Evolutionary conservation across 35 echinoderm and acorn worm species (phyloP), one percentile per base, ranked within the genome.

Genomic region (Diadema setosum): DNA sequence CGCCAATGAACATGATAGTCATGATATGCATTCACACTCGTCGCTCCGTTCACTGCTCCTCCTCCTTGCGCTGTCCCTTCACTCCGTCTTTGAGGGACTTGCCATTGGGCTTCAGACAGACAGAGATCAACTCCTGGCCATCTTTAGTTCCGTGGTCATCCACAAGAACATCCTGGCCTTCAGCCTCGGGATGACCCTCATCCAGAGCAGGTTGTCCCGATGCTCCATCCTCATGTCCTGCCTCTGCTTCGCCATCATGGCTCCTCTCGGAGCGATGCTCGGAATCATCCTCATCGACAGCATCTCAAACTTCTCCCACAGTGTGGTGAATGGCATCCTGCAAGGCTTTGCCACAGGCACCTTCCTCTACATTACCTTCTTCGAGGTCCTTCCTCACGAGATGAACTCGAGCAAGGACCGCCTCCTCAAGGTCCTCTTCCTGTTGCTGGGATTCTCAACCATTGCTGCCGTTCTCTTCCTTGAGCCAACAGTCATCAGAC

Each of bases 291-390:
- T 93, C 5, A 81, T 55, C 0, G 45, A 85, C 23, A 55, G 67
- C 23, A 81, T 80, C 43, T 87, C 82, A 5, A 70, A 83, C 44
- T 94, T 93, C 55, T 82, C 84, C n/a, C 87, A 84, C 44, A 87
- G 81, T 43, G 39, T 91, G 40, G 48, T 83, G n/a, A 94, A 90
- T 60, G 95, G 91, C 6, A 46, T 93, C 20, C 50, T 97, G 3
- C 91, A 97, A 39, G 95, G 91, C 5, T 40, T 97, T 32, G 95
- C 95, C 2, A 97, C 91, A 3, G 95, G 95, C 32, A 97, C 95
- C 4, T 97, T 97, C 56, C 85, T 97, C 8, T 97, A 97, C 74
- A 94, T 97, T 8, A 97, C 95, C 15, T 97, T 97, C 83, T 90
- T 97, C 81, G 95, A 97, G 88, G 95, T 97, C 9, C 84, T 97